Evolutionary conservation across 2,113 vertebrate genomes (phyloP).

Genomic region (Phycodurus eques): DNA sequence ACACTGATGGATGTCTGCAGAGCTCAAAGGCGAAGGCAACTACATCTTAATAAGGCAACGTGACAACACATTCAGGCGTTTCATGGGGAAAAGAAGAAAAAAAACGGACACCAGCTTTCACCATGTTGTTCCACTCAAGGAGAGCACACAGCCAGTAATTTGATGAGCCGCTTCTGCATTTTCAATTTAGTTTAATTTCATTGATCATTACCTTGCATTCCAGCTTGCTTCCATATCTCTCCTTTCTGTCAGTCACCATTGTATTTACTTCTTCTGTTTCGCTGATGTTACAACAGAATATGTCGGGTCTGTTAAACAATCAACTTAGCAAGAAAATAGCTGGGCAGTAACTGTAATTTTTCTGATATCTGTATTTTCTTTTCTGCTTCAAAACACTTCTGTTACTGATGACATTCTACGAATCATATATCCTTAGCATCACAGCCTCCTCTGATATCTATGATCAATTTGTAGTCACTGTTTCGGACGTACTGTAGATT

Average conservation of each 20-base stretch:
- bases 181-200: slow-evolving; percentile 26
- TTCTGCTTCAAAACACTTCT: background rate
- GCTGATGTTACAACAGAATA: slow-evolving; percentile 2
- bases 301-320: no score
- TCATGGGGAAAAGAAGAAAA: background rate
- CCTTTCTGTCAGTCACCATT: slow-evolving; percentile 1
- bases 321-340: no score
- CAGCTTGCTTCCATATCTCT: slow-evolving; percentile 1
- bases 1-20: slow-evolving; percentile 32
- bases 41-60: slow-evolving; percentile 32
- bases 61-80: background rate
- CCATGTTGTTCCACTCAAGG: slow-evolving; percentile 18
- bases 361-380: background rate
- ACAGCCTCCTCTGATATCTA: no score
- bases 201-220: slow-evolving; percentile 22
- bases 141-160: slow-evolving; percentile 2
- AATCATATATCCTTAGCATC: background rate
- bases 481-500: no score
- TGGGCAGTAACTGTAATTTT: no score
- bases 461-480: no score
- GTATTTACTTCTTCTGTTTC: slow-evolving; percentile 2
- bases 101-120: slow-evolving; percentile 9
- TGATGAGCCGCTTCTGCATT: slow-evolving; percentile 20
- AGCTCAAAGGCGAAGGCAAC: slow-evolving; percentile 27
- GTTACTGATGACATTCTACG: background rate